These are phyloP conservation scores for Dermolepida albohirtum DNA, from an alignment of 2,888 invertebrate species.

Conservation along the genomic window DNA sequence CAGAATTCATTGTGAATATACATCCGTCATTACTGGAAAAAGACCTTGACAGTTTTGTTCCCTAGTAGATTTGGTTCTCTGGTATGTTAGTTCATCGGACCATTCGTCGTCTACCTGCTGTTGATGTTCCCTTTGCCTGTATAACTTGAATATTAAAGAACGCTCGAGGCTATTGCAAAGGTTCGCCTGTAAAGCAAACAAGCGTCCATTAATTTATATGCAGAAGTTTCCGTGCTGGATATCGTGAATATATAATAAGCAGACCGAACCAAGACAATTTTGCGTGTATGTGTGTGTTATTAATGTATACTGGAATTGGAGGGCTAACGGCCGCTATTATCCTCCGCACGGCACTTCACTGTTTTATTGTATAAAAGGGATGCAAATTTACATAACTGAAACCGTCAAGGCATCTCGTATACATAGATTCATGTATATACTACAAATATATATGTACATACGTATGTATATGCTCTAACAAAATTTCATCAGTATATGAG, in stretches of 20 bases:
- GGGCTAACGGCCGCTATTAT: constrained; percentile 24
- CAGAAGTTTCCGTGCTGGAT: constrained; percentile 49
- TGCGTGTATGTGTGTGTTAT: constrained; percentile 46
- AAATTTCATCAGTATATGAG: too few relatives aligned
- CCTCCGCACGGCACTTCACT: constrained; percentile 37
- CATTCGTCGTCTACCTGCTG: constrained; percentile 50
- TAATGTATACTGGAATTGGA: constrained; percentile 45
- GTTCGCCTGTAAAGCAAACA: constrained; percentile 50
- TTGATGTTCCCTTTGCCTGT: constrained; percentile 45
- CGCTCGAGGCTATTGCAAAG: constrained; percentile 49
- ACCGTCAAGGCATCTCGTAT: constrained; percentile 33
- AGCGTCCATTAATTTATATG: constrained; percentile 53
- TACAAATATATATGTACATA: not conserved
- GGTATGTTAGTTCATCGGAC: constrained; percentile 30
- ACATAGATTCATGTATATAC: constrained; percentile 7
- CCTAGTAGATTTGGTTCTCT: constrained; percentile 16
- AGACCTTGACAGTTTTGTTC: constrained; percentile 5
- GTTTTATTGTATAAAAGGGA: constrained; percentile 40
- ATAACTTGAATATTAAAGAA: constrained; percentile 49
- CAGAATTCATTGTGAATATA: constrained; percentile 18
- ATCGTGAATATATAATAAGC: constrained; percentile 50
- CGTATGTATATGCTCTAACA: not conserved
- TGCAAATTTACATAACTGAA: constrained; percentile 42
- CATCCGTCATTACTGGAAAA: constrained; percentile 17
- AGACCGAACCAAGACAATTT: constrained; percentile 44